Conservation (phyloP, 2,797 vertebrate species). For the Poeciliopsis gracilis region DNA sequence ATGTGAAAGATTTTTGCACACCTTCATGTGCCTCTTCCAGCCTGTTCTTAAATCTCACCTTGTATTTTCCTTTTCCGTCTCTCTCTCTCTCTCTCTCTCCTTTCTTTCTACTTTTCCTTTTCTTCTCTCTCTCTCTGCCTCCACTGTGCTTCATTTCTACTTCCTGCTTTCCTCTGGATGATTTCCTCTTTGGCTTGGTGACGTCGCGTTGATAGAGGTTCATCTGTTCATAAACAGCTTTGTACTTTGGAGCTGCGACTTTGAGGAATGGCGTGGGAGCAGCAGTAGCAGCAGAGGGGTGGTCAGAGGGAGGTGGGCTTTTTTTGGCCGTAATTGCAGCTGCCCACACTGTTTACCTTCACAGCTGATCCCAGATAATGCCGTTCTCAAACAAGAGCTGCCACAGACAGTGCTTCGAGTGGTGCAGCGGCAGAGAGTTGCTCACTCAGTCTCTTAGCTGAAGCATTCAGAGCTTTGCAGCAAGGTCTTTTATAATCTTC, state of each 20-base stretch:
- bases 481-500: slow-evolving; percentile 16
- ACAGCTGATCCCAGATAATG: slow-evolving; percentile 72
- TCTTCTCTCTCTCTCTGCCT: slow-evolving; percentile 18
- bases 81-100: slow-evolving; percentile 33
- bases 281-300: slow-evolving; percentile 16
- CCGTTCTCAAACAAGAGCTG: slow-evolving; percentile 65
- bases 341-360: slow-evolving; percentile 72
- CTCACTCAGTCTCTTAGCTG: slow-evolving; percentile 34
- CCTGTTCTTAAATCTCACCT: slow-evolving; percentile 28
- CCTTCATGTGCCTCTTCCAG: slow-evolving; percentile 1
- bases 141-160: slow-evolving; percentile 34
- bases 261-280: slow-evolving; percentile 60
- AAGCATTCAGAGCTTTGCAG: slow-evolving; percentile 40
- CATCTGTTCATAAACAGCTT: slow-evolving; percentile 67
- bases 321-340: slow-evolving; percentile 68
- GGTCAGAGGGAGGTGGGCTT: slow-evolving; percentile 43
- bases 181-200: slow-evolving; percentile 50
- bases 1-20: slow-evolving; percentile 15
- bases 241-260: slow-evolving; percentile 49
- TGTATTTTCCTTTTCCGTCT: slow-evolving; percentile 26
- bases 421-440: slow-evolving; percentile 46
- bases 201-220: slow-evolving; percentile 41
- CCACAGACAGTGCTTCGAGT: slow-evolving; percentile 37
- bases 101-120: slow-evolving; percentile 58
- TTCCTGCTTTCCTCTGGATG: slow-evolving; percentile 43